phyloP scores from a whole-genome alignment of 2,113 vertebrate species.

The Laticauda laticaudata region DNA sequence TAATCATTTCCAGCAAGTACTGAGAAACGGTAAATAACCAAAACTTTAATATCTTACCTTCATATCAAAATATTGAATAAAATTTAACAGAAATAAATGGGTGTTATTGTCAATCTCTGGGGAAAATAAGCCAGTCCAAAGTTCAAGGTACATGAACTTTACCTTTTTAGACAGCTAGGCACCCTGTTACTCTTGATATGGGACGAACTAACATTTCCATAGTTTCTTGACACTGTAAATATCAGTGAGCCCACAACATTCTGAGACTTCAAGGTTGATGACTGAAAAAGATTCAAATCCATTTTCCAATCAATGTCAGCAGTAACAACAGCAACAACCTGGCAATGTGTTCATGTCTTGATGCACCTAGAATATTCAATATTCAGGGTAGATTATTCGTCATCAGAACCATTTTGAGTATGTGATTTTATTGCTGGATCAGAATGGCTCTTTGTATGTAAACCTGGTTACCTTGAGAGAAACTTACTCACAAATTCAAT shows the following conservation, averaged over 20 bases:
- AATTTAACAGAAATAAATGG: neutral
- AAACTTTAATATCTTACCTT: neutral
- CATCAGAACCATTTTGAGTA: neutral
- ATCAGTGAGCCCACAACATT: neutral
- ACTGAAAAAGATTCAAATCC: neutral
- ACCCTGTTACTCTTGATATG: neutral
- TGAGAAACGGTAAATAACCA: constrained; percentile 15
- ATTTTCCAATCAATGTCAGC: neutral
- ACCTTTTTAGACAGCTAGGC: neutral
- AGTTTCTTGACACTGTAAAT: neutral
- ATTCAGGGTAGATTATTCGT: neutral
- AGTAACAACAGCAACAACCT: neutral
- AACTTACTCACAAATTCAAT: neutral
- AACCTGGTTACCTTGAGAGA: neutral
- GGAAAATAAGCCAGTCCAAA: neutral
- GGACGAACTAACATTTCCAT: neutral
- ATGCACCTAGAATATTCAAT: neutral
- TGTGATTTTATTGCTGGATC: neutral
- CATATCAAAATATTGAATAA: neutral
- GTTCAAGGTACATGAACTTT: neutral
- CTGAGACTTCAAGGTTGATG: neutral
- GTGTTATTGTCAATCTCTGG: neutral
- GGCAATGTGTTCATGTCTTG: neutral
- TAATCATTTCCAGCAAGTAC: constrained; percentile 52
- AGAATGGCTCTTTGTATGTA: neutral